Conservation (phyloP, 1,140 invertebrate species). For the Pseudomyrmex sp. region DNA sequence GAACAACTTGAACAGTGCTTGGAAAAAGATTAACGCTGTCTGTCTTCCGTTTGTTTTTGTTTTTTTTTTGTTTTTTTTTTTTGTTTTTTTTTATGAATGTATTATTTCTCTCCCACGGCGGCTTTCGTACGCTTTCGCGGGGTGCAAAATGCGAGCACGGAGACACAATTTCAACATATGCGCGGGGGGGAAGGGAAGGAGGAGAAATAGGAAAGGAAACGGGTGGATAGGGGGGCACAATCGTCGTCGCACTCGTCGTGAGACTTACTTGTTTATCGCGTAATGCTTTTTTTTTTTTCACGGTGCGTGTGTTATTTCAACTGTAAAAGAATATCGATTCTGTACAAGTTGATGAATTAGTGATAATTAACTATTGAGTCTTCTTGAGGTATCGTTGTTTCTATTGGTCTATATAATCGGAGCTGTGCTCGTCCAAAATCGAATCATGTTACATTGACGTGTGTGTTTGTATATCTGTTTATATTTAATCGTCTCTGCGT, state of each 20-base stretch:
- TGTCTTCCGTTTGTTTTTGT: slow-evolving; percentile 62
- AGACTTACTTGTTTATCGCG: slow-evolving; percentile 63
- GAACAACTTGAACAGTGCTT: slow-evolving; percentile 81
- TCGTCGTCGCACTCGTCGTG: slow-evolving; percentile 26
- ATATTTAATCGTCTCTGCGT: not conserved
- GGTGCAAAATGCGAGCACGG: slow-evolving; percentile 78
- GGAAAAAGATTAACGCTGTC: slow-evolving; percentile 74
- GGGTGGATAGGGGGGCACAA: slow-evolving; percentile 37
- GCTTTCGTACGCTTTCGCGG: slow-evolving; percentile 70
- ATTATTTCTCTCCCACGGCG: slow-evolving; percentile 62
- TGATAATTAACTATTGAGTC: slow-evolving; percentile 85
- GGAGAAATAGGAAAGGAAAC: not conserved
- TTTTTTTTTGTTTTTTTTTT: not conserved
- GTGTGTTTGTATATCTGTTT: too few relatives aligned
- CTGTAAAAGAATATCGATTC: slow-evolving; percentile 85
- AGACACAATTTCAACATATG: slow-evolving; percentile 70
- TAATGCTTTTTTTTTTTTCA: slow-evolving; percentile 56
- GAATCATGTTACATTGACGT: not conserved
- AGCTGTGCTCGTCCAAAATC: slow-evolving; percentile 76
- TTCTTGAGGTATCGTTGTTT: slow-evolving; percentile 86
- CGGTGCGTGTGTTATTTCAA: slow-evolving; percentile 64
- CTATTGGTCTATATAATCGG: slow-evolving; percentile 85
- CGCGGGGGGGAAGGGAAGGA: not conserved
- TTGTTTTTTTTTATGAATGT: slow-evolving; percentile 59
- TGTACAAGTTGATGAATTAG: slow-evolving; percentile 84